phyloP scores from a whole-genome alignment of 2,797 vertebrate genomes.

The Onychomys leucogaster region DNA sequence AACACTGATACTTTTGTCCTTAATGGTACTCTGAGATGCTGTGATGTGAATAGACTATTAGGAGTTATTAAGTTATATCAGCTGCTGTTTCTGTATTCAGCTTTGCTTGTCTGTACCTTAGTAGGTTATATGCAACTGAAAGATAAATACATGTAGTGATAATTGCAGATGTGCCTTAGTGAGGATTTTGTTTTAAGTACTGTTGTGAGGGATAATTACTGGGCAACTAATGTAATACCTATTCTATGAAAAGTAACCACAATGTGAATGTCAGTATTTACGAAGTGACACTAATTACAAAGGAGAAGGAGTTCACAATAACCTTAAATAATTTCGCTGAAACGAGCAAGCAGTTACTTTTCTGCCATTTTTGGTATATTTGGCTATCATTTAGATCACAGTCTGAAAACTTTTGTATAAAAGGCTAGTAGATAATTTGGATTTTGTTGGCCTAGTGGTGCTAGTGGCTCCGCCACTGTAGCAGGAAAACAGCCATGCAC shows the following conservation, averaged over 20 bases:
- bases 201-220: constrained; percentile 53
- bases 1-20: neutral
- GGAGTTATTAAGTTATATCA: constrained; percentile 49
- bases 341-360: constrained; percentile 56
- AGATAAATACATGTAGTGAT: constrained; percentile 22
- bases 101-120: constrained; percentile 50
- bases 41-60: neutral
- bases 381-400: constrained; percentile 42
- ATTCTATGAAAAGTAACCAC: constrained; percentile 44
- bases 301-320: constrained; percentile 36
- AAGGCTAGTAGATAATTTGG: constrained; percentile 21
- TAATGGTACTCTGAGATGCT: neutral
- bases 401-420: constrained; percentile 15
- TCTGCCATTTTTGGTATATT: constrained; percentile 37
- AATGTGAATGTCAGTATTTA: constrained; percentile 54
- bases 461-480: neutral
- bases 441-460: constrained; percentile 19
- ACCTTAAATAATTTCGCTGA: constrained; percentile 40
- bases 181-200: constrained; percentile 65
- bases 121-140: constrained; percentile 17
- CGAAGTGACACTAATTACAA: constrained; percentile 58
- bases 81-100: constrained; percentile 7
- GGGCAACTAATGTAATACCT: constrained; percentile 52
- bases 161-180: constrained; percentile 51
- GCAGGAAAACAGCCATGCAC: neutral